These are phyloP conservation scores for Papilio polyxenes DNA, from an alignment of 1,140 invertebrate species.

Conservation along the genomic window DNA sequence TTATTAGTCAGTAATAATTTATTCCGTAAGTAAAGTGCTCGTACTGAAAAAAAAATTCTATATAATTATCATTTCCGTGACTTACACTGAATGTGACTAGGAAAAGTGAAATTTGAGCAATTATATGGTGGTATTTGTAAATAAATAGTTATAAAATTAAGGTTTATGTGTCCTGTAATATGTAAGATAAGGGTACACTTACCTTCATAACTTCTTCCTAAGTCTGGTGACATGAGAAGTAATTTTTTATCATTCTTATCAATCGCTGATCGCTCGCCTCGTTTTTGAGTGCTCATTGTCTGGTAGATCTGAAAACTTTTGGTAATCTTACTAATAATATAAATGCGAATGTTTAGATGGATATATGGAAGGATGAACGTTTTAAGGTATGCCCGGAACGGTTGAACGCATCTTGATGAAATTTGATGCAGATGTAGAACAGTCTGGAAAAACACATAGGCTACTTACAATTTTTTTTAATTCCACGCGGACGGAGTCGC, in stretches of 20 bases:
- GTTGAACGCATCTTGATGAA: too few relatives aligned
- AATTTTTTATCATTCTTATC: constrained; percentile 8
- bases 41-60: background rate
- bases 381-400: too few relatives aligned
- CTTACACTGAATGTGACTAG: too few relatives aligned
- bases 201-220: constrained; percentile 12
- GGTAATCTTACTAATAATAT: background rate
- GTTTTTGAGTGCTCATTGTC: background rate
- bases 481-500: too few relatives aligned
- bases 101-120: too few relatives aligned
- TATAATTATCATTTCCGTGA: background rate
- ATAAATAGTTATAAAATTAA: too few relatives aligned
- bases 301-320: background rate
- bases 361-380: too few relatives aligned
- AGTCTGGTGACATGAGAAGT: background rate
- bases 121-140: too few relatives aligned
- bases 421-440: too few relatives aligned
- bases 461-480: too few relatives aligned
- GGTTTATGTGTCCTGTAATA: background rate
- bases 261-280: background rate
- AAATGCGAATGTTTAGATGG: too few relatives aligned
- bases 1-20: constrained; percentile 11
- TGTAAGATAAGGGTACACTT: background rate
- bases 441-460: too few relatives aligned
- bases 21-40: constrained; percentile 7